Conservation (phyloP, 1,140 invertebrate species). For the Zeugodacus cucurbitae region DNA sequence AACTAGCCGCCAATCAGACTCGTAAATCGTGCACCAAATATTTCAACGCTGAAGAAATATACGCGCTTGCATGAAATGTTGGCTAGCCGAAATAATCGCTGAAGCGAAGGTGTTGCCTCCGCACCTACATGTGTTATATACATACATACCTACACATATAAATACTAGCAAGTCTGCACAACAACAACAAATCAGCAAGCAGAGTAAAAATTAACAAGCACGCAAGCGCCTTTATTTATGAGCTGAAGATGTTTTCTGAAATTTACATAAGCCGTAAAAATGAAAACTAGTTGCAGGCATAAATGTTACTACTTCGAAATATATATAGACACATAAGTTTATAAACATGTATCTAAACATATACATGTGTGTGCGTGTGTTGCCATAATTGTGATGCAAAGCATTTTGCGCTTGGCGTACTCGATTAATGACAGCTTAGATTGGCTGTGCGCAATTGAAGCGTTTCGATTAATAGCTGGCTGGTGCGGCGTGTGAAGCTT, state of each 20-base stretch:
- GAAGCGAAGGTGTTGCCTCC: slow-evolving; percentile 19
- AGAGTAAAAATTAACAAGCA: not conserved
- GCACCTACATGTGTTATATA: not conserved
- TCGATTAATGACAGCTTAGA: not conserved
- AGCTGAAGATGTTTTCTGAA: slow-evolving; percentile 8
- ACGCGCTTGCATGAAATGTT: not conserved
- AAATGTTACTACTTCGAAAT: not conserved
- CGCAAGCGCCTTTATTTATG: not conserved
- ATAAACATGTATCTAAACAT: not conserved
- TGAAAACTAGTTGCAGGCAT: not conserved
- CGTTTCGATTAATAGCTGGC: not conserved
- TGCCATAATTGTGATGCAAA: slow-evolving; percentile 23
- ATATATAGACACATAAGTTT: not conserved
- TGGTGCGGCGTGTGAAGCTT: not conserved
- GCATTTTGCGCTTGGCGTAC: not conserved
- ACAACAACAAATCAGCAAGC: not conserved
- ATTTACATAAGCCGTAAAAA: slow-evolving; percentile 17
- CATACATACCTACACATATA: not conserved
- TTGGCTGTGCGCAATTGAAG: not conserved
- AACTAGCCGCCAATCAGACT: not conserved
- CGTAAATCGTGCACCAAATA: slow-evolving; percentile 4
- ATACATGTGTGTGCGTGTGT: not conserved
- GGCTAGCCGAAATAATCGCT: not conserved
- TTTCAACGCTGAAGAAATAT: not conserved
- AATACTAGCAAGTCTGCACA: not conserved